Conservation (phyloP, 2,888 invertebrate species). For the Thymelicus sylvestris region DNA sequence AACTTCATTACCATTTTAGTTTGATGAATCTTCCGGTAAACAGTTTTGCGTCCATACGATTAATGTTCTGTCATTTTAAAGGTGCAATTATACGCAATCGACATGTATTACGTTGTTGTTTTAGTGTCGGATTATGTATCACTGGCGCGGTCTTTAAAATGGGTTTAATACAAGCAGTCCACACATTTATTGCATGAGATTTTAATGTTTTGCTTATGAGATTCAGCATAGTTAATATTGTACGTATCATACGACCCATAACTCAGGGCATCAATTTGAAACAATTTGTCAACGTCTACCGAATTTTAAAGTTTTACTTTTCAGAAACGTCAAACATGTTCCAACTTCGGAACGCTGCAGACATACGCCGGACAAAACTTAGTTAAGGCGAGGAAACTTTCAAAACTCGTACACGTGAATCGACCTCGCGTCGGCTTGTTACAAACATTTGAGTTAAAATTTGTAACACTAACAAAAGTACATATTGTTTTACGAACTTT, state of each 20-base stretch:
- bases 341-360: neutral
- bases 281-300: too few relatives aligned
- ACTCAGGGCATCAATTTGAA: too few relatives aligned
- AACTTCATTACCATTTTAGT: conserved; percentile 40
- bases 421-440: neutral
- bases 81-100: neutral
- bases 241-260: too few relatives aligned
- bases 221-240: too few relatives aligned
- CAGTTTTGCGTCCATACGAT: conserved; percentile 16
- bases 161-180: too few relatives aligned
- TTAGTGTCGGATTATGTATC: too few relatives aligned
- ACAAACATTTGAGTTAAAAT: neutral
- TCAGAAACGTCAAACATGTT: neutral
- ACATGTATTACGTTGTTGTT: too few relatives aligned
- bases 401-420: neutral
- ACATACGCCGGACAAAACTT: neutral
- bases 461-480: neutral
- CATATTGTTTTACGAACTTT: neutral
- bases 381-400: neutral
- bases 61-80: conserved; percentile 6
- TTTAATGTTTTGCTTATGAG: too few relatives aligned
- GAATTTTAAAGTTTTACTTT: neutral
- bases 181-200: too few relatives aligned
- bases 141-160: too few relatives aligned
- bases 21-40: conserved; percentile 34